These are phyloP conservation scores for Hyperoodon ampullatus DNA, from an alignment of 2,113 vertebrate species.

Conservation along the genomic window DNA sequence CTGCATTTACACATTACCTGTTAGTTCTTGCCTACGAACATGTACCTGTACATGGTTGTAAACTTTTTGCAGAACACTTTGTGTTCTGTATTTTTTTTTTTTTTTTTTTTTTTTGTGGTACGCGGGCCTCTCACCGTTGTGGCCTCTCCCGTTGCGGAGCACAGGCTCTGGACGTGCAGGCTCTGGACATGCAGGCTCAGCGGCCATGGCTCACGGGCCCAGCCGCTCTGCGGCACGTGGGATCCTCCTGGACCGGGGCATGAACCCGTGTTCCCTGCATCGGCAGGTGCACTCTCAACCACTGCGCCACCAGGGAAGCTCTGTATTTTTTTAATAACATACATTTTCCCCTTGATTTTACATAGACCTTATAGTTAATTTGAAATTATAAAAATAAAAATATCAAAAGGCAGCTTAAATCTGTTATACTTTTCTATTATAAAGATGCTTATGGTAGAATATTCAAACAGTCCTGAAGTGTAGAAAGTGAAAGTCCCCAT, in stretches of 20 bases:
- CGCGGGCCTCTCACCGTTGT: too few relatives aligned
- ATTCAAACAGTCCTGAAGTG: background rate
- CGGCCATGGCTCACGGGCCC: too few relatives aligned
- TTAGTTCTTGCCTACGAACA: background rate
- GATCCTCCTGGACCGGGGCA: too few relatives aligned
- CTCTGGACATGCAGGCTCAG: too few relatives aligned
- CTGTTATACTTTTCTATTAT: background rate
- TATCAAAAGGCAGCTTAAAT: conserved; percentile 37
- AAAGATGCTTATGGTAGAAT: background rate
- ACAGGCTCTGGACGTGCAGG: too few relatives aligned
- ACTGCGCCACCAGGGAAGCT: too few relatives aligned
- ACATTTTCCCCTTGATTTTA: background rate
- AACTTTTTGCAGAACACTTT: background rate
- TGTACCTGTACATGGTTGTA: background rate
- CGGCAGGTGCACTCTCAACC: too few relatives aligned
- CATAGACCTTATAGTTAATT: background rate
- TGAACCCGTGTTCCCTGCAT: too few relatives aligned
- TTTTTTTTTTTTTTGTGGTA: background rate
- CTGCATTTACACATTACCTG: background rate
- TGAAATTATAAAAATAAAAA: conserved; percentile 29
- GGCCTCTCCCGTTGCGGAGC: too few relatives aligned
- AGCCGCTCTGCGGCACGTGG: too few relatives aligned
- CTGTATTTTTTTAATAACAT: background rate
- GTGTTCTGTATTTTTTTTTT: background rate
- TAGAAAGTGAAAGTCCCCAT: conserved; percentile 1